Evolutionary conservation across 64 coral and sea anemone species (phyloP).

Genomic region (Hydrozoanthus tunicans): DNA sequence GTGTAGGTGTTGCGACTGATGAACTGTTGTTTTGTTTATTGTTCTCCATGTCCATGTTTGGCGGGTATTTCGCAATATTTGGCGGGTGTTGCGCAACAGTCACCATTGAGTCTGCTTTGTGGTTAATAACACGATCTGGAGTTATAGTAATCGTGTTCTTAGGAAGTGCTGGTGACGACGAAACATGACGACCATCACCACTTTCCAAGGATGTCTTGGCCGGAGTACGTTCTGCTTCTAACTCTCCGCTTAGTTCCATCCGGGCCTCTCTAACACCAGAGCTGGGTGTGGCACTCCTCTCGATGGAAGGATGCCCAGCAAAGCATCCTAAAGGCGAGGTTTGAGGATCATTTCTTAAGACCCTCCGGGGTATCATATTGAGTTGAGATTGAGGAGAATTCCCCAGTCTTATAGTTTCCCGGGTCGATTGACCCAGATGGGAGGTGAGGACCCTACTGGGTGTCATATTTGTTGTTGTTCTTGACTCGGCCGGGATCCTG

Average conservation of each 20-base stretch:
- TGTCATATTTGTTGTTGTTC: background rate
- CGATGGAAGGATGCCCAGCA: background rate
- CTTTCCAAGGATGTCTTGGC: background rate
- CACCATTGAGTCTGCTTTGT: background rate
- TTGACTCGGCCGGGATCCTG: background rate
- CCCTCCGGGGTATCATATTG: conserved; percentile 4
- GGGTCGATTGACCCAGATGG: background rate
- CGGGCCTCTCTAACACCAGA: background rate
- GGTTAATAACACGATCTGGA: background rate
- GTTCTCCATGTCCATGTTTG: background rate
- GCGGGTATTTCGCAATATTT: background rate
- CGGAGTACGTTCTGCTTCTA: background rate
- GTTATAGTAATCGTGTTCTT: background rate
- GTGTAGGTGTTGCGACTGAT: background rate
- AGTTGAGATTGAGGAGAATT: background rate
- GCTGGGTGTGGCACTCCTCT: background rate
- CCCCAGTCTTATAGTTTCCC: background rate
- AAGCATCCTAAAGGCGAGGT: background rate
- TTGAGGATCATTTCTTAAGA: background rate
- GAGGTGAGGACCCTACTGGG: background rate
- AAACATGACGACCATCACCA: background rate
- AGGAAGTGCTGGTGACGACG: no score
- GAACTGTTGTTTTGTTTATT: background rate
- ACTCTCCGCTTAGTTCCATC: conserved; percentile 7
- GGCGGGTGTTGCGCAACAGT: conserved; percentile 6